Base-by-base conservation (phyloP, 92 coral and sea anemone genomes). In the Palythoa grandis region DNA sequence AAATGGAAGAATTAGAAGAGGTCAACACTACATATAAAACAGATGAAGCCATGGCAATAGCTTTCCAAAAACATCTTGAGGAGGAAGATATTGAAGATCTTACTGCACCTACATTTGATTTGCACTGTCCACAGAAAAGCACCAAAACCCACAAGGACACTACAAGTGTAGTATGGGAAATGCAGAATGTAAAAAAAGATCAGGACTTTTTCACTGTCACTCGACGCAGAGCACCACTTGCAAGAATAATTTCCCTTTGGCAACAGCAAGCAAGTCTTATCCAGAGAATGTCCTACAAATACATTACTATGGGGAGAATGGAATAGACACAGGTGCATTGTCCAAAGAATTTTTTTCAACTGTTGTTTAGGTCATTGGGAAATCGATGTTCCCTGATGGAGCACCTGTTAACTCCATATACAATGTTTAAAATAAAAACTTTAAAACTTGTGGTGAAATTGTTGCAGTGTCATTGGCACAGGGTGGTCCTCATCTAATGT, bases 241-340 rank as follows among this genome's bases (percentile, higher is more conserved):
- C 85, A 78, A 91, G 91, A 83, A 76, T 84, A 76, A 72, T 88
- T 76, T 66, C 78, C 66, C 86, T 91, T 60, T 91, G 91, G 93
- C 91, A 85, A 86, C 71, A 88, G 52, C 87, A 84, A 68, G 84
- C 85, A 91, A 72, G 70, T 70, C 82, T 38, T 72, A 82, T 57
- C 91, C 94, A 29, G 85, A 82, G 67, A 91, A 88, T 57, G 20
- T 87, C 82, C 70, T 72, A 70, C 16, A 74, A 70, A 82, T 86
- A 24, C 11, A 82, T 48, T 90, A 73, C 74, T 74, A 78, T 69
- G 91, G 91, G 19, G 91, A 87, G 54, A 79, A 58, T 38, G 90
- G 91, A 83, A 87, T 83, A 77, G 93, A 91, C 22, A 87, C 88
- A n/a, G 89, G 89, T 37, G 91, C 87, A 82, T 84, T 91, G 72